Evolutionary conservation across 2,797 vertebrate species (phyloP), one percentile per base, ranked within the genome.

Genomic region (Hippocampus kuda): DNA sequence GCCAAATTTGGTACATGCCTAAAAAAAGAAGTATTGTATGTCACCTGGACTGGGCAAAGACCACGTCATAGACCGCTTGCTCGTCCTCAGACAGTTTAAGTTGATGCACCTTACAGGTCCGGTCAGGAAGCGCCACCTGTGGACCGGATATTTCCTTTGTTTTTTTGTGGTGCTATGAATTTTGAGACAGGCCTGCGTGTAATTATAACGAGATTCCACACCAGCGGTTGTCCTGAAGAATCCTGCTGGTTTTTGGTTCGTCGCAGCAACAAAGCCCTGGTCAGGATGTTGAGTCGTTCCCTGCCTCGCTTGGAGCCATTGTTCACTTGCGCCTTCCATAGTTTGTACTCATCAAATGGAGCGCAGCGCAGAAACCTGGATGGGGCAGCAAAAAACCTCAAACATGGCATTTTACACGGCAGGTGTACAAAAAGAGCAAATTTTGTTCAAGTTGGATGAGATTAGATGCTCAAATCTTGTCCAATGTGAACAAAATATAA

Each of bases 311-410:
- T 90, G n/a, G 94, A 95, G 70, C 92, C 92, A 60, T 98, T 97
- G 86, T 99, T 96, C 41, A 99, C 97, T 78, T 98, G 94, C 79
- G 88, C 91, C 81, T 94, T 98, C 97, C 97, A 99, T 54, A 99
- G 86, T 74, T 89, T 93, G 84, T 88, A 95, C 71, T 98, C 94
- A 70, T 99, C 94, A 70, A 99, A 98, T 0, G 96, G 97, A 85
- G 93, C 89, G 72, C 95, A 98, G 66, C 90, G 94, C 63, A 99
- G 91, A 83, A 99, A 99, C 81, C 96, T 99, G 77, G 44, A 30
- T 7, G n/a, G 22, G 10, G 5, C 13, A 27, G 26, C 1, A 20
- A 10, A 20, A 20, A 61, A 30, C 3, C 6, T 5, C 7, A 61
- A 34, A 61, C 16, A 20, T 22, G 49, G 26, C 15, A 59, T 34